Evolutionary conservation across 2,113 vertebrate species (phyloP).

Genomic region (Indicator maculatus): DNA sequence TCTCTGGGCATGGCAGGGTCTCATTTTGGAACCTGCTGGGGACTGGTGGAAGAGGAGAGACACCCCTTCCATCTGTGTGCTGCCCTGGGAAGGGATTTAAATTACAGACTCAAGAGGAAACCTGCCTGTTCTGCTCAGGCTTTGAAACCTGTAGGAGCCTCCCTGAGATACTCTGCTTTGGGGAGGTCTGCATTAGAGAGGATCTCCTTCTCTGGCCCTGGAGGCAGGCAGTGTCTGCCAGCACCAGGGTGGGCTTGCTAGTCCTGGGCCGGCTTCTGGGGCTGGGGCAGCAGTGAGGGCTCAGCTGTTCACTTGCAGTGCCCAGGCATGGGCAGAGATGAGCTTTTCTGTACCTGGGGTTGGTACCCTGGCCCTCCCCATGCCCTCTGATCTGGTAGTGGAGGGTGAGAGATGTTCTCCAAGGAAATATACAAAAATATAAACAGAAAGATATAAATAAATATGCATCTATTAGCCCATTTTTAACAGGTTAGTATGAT

Average conservation of each 20-base stretch:
- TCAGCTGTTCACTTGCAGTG: not conserved
- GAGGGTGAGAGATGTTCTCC: not conserved
- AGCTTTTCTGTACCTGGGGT: not conserved
- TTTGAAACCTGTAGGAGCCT: not conserved
- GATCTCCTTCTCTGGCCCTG: not conserved
- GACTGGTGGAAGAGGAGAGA: slow-evolving; percentile 31
- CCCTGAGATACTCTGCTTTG: rapidly evolving
- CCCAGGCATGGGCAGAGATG: rapidly evolving
- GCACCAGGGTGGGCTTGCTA: rapidly evolving
- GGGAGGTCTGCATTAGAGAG: not conserved
- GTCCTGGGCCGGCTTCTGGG: not conserved
- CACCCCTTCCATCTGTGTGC: slow-evolving; percentile 29
- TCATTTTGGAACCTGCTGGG: not conserved
- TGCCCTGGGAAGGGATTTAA: slow-evolving; percentile 38
- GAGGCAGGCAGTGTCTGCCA: not conserved
- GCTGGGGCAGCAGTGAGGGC: not conserved
- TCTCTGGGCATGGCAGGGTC: not conserved
- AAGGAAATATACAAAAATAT: not conserved
- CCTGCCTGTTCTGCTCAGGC: not conserved
- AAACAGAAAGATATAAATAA: not conserved
- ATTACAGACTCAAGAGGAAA: slow-evolving; percentile 22
- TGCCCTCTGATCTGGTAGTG: not conserved
- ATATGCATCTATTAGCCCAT: not conserved
- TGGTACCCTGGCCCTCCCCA: rapidly evolving
- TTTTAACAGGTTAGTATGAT: not conserved